Conservation (phyloP, 2,797 vertebrate species). For the Pseudomugil gertrudae region DNA sequence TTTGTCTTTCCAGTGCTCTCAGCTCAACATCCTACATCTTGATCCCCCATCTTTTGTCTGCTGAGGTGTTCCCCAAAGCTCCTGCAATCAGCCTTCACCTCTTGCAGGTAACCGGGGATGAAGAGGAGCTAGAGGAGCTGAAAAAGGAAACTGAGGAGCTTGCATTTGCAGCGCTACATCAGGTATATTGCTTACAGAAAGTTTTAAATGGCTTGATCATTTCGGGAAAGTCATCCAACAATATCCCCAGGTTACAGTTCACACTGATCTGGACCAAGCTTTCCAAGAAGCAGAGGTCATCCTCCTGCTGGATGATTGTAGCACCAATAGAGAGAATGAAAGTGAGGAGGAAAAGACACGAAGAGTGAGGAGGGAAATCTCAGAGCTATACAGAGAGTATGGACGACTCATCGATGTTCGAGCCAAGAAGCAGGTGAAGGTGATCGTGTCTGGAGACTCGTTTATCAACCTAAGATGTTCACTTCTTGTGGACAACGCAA, state of each 20-base stretch:
- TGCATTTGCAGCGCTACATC: slow-evolving; percentile 77
- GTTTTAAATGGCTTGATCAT: not conserved
- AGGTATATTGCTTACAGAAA: slow-evolving; percentile 32
- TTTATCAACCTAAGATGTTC: slow-evolving; percentile 86
- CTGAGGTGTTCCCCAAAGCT: slow-evolving; percentile 80
- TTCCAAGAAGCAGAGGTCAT: slow-evolving; percentile 87
- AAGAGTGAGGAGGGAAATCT: slow-evolving; percentile 61
- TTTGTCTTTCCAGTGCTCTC: slow-evolving; percentile 81
- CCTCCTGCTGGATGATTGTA: slow-evolving; percentile 86
- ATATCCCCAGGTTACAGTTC: slow-evolving; percentile 73
- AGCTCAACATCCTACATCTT: slow-evolving; percentile 78
- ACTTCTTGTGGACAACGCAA: slow-evolving; percentile 76
- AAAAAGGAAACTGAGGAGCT: slow-evolving; percentile 83
- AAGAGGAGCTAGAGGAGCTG: slow-evolving; percentile 72
- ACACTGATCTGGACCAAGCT: slow-evolving; percentile 77
- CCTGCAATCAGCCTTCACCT: slow-evolving; percentile 86
- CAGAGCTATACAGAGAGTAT: slow-evolving; percentile 78
- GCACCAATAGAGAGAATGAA: slow-evolving; percentile 9
- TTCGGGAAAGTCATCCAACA: not conserved
- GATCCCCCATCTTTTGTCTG: slow-evolving; percentile 85
- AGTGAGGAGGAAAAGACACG: slow-evolving; percentile 47
- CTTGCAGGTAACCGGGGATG: slow-evolving; percentile 71
- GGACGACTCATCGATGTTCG: slow-evolving; percentile 84
- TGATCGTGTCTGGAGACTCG: slow-evolving; percentile 86
- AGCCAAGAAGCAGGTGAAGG: slow-evolving; percentile 80